These are phyloP conservation scores for Melieria crassipennis DNA, from an alignment of 2,888 invertebrate species.

Conservation along the genomic window DNA sequence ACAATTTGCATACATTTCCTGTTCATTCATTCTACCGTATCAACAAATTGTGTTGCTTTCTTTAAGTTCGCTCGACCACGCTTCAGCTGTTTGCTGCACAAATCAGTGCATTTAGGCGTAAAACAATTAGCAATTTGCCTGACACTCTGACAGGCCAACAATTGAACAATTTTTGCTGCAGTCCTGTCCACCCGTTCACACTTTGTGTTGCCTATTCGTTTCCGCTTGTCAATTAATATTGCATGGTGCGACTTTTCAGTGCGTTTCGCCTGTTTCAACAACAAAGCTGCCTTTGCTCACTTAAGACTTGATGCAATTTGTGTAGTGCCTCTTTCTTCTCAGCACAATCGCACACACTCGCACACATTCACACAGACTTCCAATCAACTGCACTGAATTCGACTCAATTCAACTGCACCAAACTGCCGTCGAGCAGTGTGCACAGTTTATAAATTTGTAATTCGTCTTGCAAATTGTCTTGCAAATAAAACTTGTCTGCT, in stretches of 20 bases:
- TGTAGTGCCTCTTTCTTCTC: no score
- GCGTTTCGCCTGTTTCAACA: conserved; percentile 10
- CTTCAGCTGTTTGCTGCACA: no score
- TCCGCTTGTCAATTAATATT: not conserved
- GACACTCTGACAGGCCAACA: conserved; percentile 41
- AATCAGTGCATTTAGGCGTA: conserved; percentile 30
- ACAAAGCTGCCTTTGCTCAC: conserved; percentile 16
- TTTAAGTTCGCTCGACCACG: no score
- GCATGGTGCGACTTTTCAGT: no score
- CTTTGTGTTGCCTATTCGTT: not conserved
- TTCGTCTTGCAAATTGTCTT: conserved; percentile 9
- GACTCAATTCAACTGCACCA: no score
- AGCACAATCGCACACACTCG: not conserved
- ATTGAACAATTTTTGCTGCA: conserved; percentile 8
- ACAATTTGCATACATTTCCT: no score
- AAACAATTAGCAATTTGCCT: conserved; percentile 41
- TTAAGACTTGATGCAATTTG: not conserved
- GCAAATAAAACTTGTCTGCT: conserved; percentile 14
- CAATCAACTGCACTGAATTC: no score
- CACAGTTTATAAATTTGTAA: conserved; percentile 19
- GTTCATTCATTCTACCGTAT: no score
- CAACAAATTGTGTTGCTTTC: no score
- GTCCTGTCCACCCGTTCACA: not conserved
- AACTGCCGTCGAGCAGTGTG: not conserved
- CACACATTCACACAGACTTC: not conserved